Conservation (phyloP, 2,888 invertebrate species). For the Halictus quadricinctus region DNA sequence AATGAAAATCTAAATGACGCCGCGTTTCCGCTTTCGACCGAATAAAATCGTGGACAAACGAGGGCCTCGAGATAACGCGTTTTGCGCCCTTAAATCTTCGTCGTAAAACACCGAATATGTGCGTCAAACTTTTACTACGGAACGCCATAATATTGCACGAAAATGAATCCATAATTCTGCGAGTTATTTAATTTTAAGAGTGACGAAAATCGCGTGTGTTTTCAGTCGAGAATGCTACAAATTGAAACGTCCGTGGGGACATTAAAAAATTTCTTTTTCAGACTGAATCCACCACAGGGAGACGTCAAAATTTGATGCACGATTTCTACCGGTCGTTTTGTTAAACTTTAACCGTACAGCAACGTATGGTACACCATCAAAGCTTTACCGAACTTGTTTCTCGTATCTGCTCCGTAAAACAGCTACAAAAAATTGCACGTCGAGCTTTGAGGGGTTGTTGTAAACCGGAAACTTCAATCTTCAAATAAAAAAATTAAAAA, state of each 20-base stretch:
- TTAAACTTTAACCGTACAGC: neutral
- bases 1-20: conserved; percentile 29
- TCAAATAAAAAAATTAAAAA: neutral
- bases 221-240: neutral
- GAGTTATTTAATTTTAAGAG: neutral
- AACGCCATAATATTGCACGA: neutral
- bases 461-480: neutral
- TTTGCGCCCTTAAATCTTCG: neutral
- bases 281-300: neutral
- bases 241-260: neutral
- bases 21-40: neutral
- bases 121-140: neutral
- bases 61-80: neutral
- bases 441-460: neutral
- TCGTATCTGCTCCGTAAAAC: neutral
- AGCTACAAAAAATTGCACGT: neutral
- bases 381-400: neutral
- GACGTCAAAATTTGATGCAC: neutral
- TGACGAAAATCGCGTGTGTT: too few species aligned
- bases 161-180: neutral
- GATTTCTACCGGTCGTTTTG: neutral
- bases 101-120: neutral
- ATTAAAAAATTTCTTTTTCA: neutral
- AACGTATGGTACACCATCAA: neutral
- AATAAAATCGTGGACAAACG: neutral